A percentile compares a stretch with the other conserved stretches of the same genome.
These are phyloP conservation scores for Cinclus mexicanus DNA, from an alignment of 2,113 vertebrate genomes.

Conservation along the genomic window DNA sequence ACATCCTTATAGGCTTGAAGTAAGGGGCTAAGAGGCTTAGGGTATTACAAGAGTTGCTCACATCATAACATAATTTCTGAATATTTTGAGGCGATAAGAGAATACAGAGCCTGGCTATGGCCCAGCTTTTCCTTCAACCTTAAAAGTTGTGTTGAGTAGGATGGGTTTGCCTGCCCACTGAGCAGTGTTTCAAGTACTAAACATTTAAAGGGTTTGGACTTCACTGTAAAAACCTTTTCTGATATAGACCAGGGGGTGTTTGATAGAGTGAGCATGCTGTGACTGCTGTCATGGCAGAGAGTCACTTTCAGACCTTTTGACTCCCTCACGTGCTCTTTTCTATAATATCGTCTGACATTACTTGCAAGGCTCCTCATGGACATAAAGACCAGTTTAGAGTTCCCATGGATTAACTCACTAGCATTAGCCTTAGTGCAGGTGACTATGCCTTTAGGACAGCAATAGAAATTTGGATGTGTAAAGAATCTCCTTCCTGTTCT, in stretches of 20 bases:
- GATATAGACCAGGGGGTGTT: background rate
- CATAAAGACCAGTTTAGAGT: background rate
- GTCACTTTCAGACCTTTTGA: background rate
- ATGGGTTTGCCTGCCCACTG: background rate
- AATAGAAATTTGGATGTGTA: background rate
- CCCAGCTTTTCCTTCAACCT: background rate
- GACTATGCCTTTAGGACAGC: background rate
- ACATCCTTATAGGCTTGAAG: background rate
- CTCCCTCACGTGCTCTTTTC: background rate
- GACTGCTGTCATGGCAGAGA: background rate
- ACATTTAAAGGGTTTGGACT: background rate
- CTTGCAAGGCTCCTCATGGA: background rate
- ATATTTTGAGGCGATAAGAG: background rate
- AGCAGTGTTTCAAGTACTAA: background rate
- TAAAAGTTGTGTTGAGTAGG: background rate
- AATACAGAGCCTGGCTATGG: background rate
- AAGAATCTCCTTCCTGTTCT: background rate
- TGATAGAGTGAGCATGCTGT: background rate
- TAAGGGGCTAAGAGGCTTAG: background rate
- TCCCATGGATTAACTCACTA: background rate
- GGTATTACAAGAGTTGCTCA: background rate
- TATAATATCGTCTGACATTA: background rate
- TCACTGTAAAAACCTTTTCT: background rate
- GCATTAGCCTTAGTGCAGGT: background rate
- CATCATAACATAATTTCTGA: background rate